phyloP scores from a whole-genome alignment of 1,140 invertebrate genomes.

The Papilio glaucus region DNA sequence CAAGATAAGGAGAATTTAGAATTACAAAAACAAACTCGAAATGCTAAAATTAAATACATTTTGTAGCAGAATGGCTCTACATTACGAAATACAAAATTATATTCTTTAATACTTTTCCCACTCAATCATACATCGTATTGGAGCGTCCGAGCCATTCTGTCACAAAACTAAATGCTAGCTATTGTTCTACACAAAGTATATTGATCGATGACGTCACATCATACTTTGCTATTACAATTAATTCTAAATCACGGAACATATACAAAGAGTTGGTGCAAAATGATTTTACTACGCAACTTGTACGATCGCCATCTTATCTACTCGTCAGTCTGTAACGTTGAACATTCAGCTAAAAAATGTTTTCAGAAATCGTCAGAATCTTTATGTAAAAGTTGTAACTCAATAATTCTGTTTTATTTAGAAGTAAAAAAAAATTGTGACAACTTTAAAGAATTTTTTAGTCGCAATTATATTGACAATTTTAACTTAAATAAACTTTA shows the following conservation, averaged over 20 bases:
- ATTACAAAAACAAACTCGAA: constrained; percentile 57
- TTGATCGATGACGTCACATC: constrained; percentile 26
- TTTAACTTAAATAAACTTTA: too few species aligned
- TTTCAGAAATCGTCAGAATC: too few species aligned
- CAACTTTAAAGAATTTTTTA: too few species aligned
- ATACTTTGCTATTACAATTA: constrained; percentile 29
- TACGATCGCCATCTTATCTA: too few species aligned
- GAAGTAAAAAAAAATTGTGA: too few species aligned
- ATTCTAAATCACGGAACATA: constrained; percentile 24
- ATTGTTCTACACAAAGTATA: constrained; percentile 44
- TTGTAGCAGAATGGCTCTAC: constrained; percentile 61
- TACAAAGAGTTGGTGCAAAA: not conserved
- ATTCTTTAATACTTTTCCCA: constrained; percentile 53
- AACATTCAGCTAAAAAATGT: too few species aligned
- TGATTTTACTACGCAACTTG: not conserved
- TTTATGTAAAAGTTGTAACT: too few species aligned
- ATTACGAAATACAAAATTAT: constrained; percentile 45
- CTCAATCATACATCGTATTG: constrained; percentile 45
- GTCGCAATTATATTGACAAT: too few species aligned
- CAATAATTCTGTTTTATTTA: too few species aligned
- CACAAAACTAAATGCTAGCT: constrained; percentile 74
- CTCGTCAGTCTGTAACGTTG: too few species aligned
- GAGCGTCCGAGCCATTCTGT: constrained; percentile 53
- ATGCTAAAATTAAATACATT: constrained; percentile 54
- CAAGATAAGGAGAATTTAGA: constrained; percentile 66